Evolutionary conservation across 2,113 vertebrate genomes (phyloP).

Genomic region (Phrynosoma blainvillii): DNA sequence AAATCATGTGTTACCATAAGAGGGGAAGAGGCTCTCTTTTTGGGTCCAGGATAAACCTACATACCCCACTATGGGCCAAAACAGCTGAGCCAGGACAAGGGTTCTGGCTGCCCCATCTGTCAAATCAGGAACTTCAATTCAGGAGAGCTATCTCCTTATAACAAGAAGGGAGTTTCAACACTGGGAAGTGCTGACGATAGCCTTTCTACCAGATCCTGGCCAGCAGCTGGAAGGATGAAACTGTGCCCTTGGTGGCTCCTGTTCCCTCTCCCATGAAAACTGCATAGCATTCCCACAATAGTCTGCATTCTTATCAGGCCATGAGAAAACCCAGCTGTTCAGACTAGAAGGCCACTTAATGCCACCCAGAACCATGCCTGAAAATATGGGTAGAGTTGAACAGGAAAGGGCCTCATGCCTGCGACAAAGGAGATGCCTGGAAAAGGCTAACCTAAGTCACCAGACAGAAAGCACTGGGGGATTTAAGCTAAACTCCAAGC

Average conservation of each 20-base stretch:
- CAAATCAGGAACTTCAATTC: not conserved
- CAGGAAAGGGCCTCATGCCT: not conserved
- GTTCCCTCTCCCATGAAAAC: not conserved
- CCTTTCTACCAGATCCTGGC: not conserved
- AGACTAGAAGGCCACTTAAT: not conserved
- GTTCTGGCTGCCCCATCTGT: not conserved
- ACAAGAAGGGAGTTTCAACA: too few species aligned
- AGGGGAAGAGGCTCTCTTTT: not conserved
- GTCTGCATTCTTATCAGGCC: not conserved
- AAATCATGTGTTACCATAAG: not conserved
- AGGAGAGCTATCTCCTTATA: not conserved
- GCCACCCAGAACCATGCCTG: not conserved
- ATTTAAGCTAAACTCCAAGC: not conserved
- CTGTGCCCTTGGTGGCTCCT: not conserved
- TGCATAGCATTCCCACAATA: not conserved
- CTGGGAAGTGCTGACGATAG: not conserved
- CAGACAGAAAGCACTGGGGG: not conserved
- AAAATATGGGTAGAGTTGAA: not conserved
- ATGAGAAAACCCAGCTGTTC: conserved; percentile 18
- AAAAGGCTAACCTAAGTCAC: not conserved
- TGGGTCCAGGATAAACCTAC: not conserved
- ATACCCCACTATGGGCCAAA: too few species aligned
- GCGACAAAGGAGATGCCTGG: not conserved
- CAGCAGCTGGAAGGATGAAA: not conserved
- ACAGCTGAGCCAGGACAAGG: not conserved